Evolutionary conservation across 1,140 invertebrate genomes (phyloP), one percentile per base, ranked within the genome.

Genomic region (Drosophila kepulauana): DNA sequence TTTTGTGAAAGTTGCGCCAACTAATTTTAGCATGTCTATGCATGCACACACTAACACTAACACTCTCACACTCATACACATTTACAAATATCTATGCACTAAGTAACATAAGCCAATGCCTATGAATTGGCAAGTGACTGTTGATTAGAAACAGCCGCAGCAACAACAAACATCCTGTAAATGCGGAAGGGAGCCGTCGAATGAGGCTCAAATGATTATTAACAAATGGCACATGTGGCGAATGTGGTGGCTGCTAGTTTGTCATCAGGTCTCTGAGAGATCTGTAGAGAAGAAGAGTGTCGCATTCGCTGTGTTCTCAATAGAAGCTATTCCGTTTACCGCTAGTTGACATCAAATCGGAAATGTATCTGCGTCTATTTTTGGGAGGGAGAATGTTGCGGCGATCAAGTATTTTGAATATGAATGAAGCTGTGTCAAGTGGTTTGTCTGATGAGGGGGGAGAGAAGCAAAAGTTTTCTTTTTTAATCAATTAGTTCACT

Each of bases 331-430:
- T 74, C 52, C 25, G 54, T 88, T 85, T 89, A 88, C 85, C 85
- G 85, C 81, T 89, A 85, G 67, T 46, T 88, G 85, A 88, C 85
- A 88, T 79, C 73, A 84, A 88, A 89, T 81, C 81, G 81, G 77
- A 89, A 88, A 79, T 81, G 64, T 72, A 41, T 78, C 70, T 52
- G 16, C 16, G 8, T 28, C 8, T 49, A 49, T 79, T 80, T 88
- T 89, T 62, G 73, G 76, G 52, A 88, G 84, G 76, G 52, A 88
- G 84, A 88, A 85, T 78, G 77, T 74, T 69, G 73, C 28, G 35
- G 63, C 59, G 52, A 51, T 28, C 73, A 61, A 63, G 43, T 66
- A 56, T 73, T 84, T 81, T 85, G 85, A 85, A 88, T 88, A 76
- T 82, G 81, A 84, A 85, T 85, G 61, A 68, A 73, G 72, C 43